These are phyloP conservation scores for Blastobasis lacticolella DNA, from an alignment of 2,888 invertebrate genomes.

Conservation along the genomic window DNA sequence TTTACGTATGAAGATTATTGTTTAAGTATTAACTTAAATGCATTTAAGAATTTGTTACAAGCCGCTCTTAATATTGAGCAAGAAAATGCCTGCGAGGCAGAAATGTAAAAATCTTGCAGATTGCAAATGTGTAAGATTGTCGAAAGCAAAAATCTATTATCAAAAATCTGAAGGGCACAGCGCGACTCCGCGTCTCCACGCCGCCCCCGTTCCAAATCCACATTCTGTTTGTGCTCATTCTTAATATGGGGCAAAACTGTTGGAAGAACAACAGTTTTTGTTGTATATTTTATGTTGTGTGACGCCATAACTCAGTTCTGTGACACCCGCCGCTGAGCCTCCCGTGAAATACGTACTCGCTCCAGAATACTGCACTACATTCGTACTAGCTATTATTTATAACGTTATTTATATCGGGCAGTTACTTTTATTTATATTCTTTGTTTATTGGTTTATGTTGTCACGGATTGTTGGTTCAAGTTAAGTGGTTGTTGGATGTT, in stretches of 20 bases:
- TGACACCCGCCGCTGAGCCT: conserved; percentile 61
- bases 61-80: background rate
- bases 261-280: conserved; percentile 72
- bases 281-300: conserved; percentile 72
- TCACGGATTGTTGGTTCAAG: conserved; percentile 51
- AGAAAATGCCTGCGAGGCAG: background rate
- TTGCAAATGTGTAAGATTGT: background rate
- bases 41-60: background rate
- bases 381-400: conserved; percentile 35
- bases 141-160: background rate
- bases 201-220: conserved; percentile 50
- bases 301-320: conserved; percentile 63
- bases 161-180: conserved; percentile 9
- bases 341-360: conserved; percentile 49
- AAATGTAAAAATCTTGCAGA: background rate
- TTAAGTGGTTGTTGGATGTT: conserved; percentile 39
- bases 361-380: conserved; percentile 39
- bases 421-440: conserved; percentile 64
- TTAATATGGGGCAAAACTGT: conserved; percentile 74
- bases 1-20: too few relatives aligned
- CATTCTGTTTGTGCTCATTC: conserved; percentile 72
- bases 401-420: conserved; percentile 52
- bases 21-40: background rate
- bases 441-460: conserved; percentile 66
- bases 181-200: conserved; percentile 33